phyloP scores from a whole-genome alignment of 1,140 invertebrate genomes.

The Cydia splendana region DNA sequence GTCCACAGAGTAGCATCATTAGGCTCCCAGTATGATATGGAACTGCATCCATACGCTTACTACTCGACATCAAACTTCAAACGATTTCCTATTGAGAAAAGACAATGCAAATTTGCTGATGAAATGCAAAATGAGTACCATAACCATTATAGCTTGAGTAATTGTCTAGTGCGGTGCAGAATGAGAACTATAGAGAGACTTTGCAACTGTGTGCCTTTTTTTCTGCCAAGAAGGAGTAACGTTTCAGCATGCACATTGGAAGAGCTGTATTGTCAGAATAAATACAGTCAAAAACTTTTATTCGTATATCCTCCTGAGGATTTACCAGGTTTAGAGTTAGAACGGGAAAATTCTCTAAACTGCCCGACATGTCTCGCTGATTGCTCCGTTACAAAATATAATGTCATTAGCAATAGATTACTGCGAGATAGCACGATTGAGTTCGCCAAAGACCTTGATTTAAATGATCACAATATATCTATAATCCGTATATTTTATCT shows the following conservation, averaged over 20 bases:
- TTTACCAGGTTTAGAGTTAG: slow-evolving; percentile 13
- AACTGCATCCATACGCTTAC: neutral
- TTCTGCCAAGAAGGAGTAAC: slow-evolving; percentile 22
- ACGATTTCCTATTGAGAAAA: slow-evolving; percentile 20
- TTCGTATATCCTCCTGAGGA: slow-evolving; percentile 13
- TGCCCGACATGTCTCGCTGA: neutral
- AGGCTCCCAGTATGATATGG: slow-evolving; percentile 5
- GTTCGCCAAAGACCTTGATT: neutral
- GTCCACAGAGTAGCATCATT: slow-evolving; percentile 10
- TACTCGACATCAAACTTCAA: neutral
- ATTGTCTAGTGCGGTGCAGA: slow-evolving; percentile 18
- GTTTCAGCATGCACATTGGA: slow-evolving; percentile 17
- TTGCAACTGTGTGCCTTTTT: slow-evolving; percentile 13
- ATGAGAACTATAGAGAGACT: slow-evolving; percentile 21
- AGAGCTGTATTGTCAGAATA: slow-evolving; percentile 16
- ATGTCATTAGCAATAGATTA: neutral
- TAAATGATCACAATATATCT: neutral
- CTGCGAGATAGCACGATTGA: neutral
- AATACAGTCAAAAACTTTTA: slow-evolving; percentile 21
- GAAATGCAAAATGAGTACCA: slow-evolving; percentile 5
- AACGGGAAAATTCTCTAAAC: slow-evolving; percentile 3
- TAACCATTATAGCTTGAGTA: slow-evolving; percentile 2
- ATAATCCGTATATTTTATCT: slow-evolving; percentile 13
- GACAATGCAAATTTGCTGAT: slow-evolving; percentile 12
- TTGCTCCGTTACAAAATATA: slow-evolving; percentile 4